Evolutionary conservation across 2,113 vertebrate genomes (phyloP).

Genomic region (Engystomops pustulosus): DNA sequence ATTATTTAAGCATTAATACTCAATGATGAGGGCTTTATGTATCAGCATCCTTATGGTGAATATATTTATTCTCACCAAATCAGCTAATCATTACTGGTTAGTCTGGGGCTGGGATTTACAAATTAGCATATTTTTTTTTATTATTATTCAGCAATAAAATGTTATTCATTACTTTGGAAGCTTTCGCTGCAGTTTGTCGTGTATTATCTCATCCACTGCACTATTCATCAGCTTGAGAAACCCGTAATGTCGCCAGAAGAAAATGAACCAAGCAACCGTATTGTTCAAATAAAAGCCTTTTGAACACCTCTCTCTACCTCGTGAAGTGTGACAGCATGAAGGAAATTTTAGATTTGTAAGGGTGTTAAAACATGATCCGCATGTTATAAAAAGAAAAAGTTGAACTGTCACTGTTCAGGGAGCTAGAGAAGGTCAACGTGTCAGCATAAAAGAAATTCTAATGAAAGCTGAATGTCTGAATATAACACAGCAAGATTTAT

Average conservation of each 20-base stretch:
- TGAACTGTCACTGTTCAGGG: background rate
- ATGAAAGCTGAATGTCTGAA: background rate
- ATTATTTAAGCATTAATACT: constrained; percentile 52
- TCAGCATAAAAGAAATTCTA: constrained; percentile 26
- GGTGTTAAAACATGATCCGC: background rate
- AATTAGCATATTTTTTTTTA: constrained; percentile 6
- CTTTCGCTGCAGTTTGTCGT: background rate
- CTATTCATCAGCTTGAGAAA: background rate
- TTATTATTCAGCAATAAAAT: background rate
- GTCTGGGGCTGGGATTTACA: background rate
- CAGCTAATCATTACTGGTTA: background rate
- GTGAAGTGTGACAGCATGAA: background rate
- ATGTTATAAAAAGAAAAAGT: background rate
- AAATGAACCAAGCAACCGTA: background rate
- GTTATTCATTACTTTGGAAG: background rate
- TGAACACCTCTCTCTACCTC: background rate
- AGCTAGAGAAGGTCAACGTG: background rate
- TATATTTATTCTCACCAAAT: constrained; percentile 10
- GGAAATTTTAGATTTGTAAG: constrained; percentile 25
- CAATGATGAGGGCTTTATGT: constrained; percentile 41
- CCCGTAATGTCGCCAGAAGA: background rate
- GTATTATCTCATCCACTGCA: background rate
- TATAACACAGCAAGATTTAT: background rate
- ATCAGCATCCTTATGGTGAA: background rate
- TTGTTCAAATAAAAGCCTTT: constrained; percentile 13